A percentile compares a stretch with the other conserved stretches of the same genome.
Conservation (phyloP, 2,888 invertebrate genomes). For the Timema cristinae region DNA sequence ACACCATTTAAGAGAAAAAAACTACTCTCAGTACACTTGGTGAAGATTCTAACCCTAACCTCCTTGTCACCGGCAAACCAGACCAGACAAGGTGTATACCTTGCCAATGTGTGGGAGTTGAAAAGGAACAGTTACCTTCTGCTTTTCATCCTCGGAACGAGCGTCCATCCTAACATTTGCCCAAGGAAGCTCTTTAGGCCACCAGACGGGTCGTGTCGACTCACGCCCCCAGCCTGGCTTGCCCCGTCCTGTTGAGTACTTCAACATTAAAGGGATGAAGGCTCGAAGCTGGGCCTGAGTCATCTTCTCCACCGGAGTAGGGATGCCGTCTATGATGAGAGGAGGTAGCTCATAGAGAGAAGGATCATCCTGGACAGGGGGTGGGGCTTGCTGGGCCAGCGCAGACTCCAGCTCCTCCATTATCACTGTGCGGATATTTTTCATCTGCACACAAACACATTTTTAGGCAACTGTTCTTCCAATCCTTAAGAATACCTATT, state of each 20-base stretch:
- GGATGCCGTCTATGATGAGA: slow-evolving; percentile 94
- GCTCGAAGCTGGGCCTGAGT: slow-evolving; percentile 95
- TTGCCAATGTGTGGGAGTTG: no score
- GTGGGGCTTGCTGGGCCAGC: slow-evolving; percentile 88
- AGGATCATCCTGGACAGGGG: slow-evolving; percentile 82
- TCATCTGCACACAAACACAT: slow-evolving; percentile 47
- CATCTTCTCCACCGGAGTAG: slow-evolving; percentile 98
- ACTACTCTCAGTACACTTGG: not conserved
- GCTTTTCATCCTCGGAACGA: slow-evolving; percentile 92
- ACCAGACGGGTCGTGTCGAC: slow-evolving; percentile 94
- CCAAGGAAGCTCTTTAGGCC: slow-evolving; percentile 98
- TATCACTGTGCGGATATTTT: slow-evolving; percentile 83
- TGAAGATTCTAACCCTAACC: no score
- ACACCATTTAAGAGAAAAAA: slow-evolving; percentile 3
- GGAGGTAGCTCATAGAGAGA: slow-evolving; percentile 93
- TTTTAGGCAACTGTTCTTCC: no score
- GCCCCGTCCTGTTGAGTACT: slow-evolving; percentile 92
- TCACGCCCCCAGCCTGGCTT: slow-evolving; percentile 98
- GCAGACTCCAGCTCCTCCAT: slow-evolving; percentile 95
- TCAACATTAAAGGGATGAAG: slow-evolving; percentile 96
- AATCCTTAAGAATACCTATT: no score
- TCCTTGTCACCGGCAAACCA: no score
- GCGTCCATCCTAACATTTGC: slow-evolving; percentile 98
- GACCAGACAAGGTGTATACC: not conserved
- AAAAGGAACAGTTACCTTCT: slow-evolving; percentile 63